These are phyloP conservation scores for Lamprotornis superbus DNA, from an alignment of 2,113 vertebrate species.

Conservation along the genomic window DNA sequence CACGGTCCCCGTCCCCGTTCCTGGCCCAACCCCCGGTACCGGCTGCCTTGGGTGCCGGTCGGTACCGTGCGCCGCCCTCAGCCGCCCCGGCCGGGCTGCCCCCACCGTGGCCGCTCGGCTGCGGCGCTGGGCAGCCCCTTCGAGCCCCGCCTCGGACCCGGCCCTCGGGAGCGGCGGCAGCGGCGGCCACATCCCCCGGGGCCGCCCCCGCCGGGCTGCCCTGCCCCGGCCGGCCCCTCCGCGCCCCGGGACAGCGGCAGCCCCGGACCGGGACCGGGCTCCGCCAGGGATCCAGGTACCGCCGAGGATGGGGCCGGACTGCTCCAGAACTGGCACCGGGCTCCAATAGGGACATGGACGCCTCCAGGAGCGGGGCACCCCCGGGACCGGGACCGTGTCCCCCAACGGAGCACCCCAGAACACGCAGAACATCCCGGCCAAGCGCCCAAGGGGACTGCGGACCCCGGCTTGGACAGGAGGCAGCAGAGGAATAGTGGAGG, in stretches of 20 bases:
- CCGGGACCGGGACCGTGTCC: not conserved
- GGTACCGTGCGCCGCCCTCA: not conserved
- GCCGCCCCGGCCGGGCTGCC: not conserved
- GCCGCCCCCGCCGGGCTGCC: conserved; percentile 1
- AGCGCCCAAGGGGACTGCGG: not conserved
- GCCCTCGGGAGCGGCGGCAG: conserved; percentile 9
- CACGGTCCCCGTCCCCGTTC: not conserved
- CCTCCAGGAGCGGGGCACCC: not conserved
- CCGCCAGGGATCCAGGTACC: not conserved
- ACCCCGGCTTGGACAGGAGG: not conserved
- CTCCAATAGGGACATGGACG: too few species aligned
- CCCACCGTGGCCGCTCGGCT: not conserved
- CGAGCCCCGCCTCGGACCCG: conserved; percentile 25
- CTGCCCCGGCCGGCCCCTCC: not conserved
- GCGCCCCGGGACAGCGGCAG: not conserved
- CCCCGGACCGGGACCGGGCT: too few species aligned
- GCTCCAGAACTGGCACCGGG: not conserved
- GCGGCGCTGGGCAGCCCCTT: not conserved
- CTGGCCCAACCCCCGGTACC: not conserved
- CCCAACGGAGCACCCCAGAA: not conserved
- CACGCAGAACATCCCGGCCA: not conserved
- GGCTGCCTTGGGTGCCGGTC: not conserved
- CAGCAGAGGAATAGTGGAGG: not conserved
- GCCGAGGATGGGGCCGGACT: not conserved
- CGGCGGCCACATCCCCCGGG: conserved; percentile 21